phyloP scores from a whole-genome alignment of 2,888 invertebrate genomes.

The Harpagoxenus sublaevis region DNA sequence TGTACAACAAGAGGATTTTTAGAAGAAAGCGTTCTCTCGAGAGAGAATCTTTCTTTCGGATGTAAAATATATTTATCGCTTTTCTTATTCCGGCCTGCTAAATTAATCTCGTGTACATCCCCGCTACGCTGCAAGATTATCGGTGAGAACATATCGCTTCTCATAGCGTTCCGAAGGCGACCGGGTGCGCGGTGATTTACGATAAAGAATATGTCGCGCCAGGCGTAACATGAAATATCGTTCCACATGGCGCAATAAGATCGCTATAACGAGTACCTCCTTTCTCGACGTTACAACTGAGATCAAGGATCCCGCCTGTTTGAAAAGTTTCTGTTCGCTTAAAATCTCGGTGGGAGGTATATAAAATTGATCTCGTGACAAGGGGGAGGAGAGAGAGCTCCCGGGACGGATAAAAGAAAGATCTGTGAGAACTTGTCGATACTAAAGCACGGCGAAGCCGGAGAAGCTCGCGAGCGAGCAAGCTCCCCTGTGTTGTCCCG shows the following conservation, averaged over 20 bases:
- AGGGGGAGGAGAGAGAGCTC: background rate
- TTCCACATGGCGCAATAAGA: constrained; percentile 48
- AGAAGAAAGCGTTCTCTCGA: background rate
- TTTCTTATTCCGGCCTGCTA: constrained; percentile 14
- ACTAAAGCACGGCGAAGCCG: constrained; percentile 29
- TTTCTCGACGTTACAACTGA: constrained; percentile 32
- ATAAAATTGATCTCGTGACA: constrained; percentile 52
- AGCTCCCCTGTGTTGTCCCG: constrained; percentile 24
- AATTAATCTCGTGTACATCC: constrained; percentile 38
- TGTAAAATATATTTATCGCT: constrained; percentile 49
- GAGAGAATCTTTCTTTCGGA: background rate
- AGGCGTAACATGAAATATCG: constrained; percentile 50
- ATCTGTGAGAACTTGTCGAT: constrained; percentile 47
- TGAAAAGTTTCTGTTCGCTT: constrained; percentile 47
- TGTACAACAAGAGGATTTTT: background rate
- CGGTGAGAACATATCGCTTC: constrained; percentile 36
- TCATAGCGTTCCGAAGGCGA: constrained; percentile 22
- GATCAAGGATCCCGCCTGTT: constrained; percentile 37
- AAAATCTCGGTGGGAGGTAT: constrained; percentile 42
- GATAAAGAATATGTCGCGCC: constrained; percentile 52
- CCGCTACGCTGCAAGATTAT: constrained; percentile 41
- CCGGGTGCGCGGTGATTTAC: constrained; percentile 34
- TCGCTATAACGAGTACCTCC: constrained; percentile 36
- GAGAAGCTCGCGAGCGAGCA: constrained; percentile 18
- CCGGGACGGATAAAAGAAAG: constrained; percentile 43